Conservation (phyloP, 2,888 invertebrate species). For the Smittia sp. region DNA sequence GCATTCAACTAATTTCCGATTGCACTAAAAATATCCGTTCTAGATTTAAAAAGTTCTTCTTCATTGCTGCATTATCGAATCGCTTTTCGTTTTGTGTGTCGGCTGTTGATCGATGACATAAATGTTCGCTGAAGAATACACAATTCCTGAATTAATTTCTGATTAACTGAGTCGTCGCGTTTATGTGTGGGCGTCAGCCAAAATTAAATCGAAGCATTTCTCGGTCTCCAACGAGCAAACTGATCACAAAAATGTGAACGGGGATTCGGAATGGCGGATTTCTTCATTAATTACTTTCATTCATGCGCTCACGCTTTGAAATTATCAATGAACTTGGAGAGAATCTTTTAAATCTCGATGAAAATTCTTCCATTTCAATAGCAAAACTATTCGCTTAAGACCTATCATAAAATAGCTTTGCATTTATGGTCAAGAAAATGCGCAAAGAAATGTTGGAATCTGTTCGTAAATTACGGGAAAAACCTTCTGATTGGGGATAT, state of each 20-base stretch:
- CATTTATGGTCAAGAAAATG: constrained; percentile 21
- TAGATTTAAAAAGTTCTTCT: constrained; percentile 1
- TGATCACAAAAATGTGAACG: not conserved
- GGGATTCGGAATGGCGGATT: not conserved
- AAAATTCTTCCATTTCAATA: constrained; percentile 1
- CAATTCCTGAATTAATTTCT: constrained; percentile 18
- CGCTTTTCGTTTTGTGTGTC: not conserved
- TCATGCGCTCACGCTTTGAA: not conserved
- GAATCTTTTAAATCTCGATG: not conserved
- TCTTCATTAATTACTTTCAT: not conserved
- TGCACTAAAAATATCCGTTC: constrained; percentile 40
- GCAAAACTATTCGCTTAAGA: not conserved
- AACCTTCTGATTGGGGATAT: too few species aligned
- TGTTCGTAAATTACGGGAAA: not conserved
- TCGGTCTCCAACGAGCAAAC: not conserved
- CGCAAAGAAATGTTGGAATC: not conserved
- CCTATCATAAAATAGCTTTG: constrained; percentile 38
- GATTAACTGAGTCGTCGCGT: not conserved
- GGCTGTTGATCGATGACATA: constrained; percentile 29
- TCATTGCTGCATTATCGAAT: not conserved
- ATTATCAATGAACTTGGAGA: not conserved
- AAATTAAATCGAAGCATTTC: not conserved
- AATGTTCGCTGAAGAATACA: constrained; percentile 33
- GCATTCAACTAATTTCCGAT: constrained; percentile 33
- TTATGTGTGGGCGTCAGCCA: not conserved